Evolutionary conservation across 2,888 invertebrate genomes (phyloP).

Genomic region (Oeneis ivallda): DNA sequence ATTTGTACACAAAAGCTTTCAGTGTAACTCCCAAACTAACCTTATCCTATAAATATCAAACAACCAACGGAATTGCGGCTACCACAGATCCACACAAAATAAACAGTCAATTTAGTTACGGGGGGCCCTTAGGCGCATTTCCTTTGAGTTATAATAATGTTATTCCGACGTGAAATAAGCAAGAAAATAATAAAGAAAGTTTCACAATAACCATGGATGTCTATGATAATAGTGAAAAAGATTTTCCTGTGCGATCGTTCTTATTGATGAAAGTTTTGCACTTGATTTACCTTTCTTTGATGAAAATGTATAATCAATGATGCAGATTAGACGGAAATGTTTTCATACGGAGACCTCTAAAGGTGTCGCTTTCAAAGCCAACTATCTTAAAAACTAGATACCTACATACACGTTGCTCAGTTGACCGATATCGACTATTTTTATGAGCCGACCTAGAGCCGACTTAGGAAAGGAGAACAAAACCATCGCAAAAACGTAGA

Average conservation of each 20-base stretch:
- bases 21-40: conserved; percentile 2
- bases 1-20: not conserved
- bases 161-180: conserved; percentile 18
- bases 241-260: not conserved
- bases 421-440: no score
- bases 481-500: no score
- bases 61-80: conserved; percentile 16
- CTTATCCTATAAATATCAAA: conserved; percentile 9
- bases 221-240: not conserved
- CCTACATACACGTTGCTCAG: no score
- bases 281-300: not conserved
- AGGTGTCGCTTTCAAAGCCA: no score
- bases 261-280: conserved; percentile 1
- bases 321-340: no score
- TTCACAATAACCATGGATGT: not conserved
- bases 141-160: conserved; percentile 17
- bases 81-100: conserved; percentile 11
- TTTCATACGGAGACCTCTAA: no score
- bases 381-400: no score
- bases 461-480: no score
- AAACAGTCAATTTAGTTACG: conserved; percentile 17
- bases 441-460: no score
- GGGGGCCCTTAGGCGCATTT: conserved; percentile 8
- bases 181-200: conserved; percentile 14
- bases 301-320: no score